Conservation (phyloP, 2,888 invertebrate genomes). For the Cheilosia soror region DNA sequence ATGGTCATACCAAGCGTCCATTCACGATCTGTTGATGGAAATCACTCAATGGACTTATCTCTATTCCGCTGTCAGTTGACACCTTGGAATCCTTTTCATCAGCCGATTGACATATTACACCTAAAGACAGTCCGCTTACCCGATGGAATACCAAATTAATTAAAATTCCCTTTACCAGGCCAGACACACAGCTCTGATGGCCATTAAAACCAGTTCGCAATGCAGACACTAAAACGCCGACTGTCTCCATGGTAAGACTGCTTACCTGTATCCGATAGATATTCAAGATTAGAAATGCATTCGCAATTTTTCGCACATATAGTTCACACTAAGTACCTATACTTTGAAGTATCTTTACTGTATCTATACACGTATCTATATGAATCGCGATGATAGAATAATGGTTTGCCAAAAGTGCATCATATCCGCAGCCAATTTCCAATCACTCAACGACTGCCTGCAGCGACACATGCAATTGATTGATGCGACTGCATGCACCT, state of each 20-base stretch:
- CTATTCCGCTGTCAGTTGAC: constrained; percentile 25
- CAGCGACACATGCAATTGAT: constrained; percentile 53
- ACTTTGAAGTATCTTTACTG: background rate
- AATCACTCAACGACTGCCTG: constrained; percentile 18
- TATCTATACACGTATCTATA: background rate
- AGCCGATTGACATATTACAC: constrained; percentile 61
- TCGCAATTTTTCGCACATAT: background rate
- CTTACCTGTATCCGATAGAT: constrained; percentile 18
- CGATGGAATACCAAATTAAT: constrained; percentile 40
- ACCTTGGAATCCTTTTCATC: constrained; percentile 58
- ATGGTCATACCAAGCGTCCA: background rate
- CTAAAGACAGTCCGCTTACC: constrained; percentile 27
- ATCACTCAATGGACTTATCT: constrained; percentile 2
- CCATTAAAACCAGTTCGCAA: constrained; percentile 32
- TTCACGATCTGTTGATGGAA: background rate
- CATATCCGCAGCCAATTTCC: constrained; percentile 35
- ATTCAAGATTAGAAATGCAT: constrained; percentile 43
- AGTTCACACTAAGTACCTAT: background rate
- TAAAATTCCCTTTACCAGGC: constrained; percentile 49
- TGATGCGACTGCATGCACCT: constrained; percentile 56
- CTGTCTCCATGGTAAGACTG: constrained; percentile 31
- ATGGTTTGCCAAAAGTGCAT: constrained; percentile 52
- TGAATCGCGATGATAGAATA: constrained; percentile 21
- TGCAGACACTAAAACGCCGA: constrained; percentile 44
- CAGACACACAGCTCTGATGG: constrained; percentile 11